Evolutionary conservation across 2,888 invertebrate species (phyloP).

Genomic region (Stegophylla sp.): DNA sequence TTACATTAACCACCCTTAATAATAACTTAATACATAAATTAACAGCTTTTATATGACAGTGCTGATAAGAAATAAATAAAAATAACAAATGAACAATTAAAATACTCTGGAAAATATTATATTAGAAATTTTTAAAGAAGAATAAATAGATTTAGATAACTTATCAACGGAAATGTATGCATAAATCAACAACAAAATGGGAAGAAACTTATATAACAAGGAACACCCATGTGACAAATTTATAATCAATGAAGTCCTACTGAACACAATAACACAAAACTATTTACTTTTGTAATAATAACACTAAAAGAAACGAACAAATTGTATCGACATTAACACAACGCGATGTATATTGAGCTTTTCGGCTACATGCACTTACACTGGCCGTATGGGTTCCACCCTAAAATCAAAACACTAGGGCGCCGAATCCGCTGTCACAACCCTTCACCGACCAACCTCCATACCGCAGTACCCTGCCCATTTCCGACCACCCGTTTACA

Average conservation of each 20-base stretch:
- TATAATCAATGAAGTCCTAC: constrained; percentile 16
- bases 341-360: constrained; percentile 51
- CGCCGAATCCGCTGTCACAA: constrained; percentile 53
- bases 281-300: constrained; percentile 18
- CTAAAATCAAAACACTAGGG: constrained; percentile 48
- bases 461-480: neutral
- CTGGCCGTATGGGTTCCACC: constrained; percentile 40
- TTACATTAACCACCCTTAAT: neutral
- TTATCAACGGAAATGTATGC: constrained; percentile 31
- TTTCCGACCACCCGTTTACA: neutral
- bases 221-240: neutral
- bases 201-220: neutral
- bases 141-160: constrained; percentile 21
- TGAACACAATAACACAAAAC: neutral
- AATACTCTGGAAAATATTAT: neutral
- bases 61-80: neutral
- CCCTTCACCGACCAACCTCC: constrained; percentile 1
- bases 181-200: neutral
- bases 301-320: constrained; percentile 21
- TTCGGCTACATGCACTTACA: constrained; percentile 39
- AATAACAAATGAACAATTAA: neutral
- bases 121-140: neutral
- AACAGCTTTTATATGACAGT: neutral
- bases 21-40: neutral
- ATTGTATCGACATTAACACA: constrained; percentile 34